Percentiles rank a stretch among this genome's conserved stretches.
Evolutionary conservation across 1,140 invertebrate species (phyloP).

Genomic region (Lepidurus apus): DNA sequence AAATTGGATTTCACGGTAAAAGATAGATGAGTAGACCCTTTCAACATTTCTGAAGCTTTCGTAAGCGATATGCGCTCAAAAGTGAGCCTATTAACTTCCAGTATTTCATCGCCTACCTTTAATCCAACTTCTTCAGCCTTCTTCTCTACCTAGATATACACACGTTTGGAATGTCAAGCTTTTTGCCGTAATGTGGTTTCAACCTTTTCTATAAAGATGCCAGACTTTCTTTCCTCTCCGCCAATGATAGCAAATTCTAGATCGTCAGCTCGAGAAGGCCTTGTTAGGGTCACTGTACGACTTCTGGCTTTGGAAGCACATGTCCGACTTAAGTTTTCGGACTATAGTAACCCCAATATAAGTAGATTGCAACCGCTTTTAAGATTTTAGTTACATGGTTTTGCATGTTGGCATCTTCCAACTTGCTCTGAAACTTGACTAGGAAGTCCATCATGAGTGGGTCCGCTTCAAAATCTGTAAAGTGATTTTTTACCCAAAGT

Average conservation of each 20-base stretch:
- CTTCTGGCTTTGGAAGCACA: slow-evolving; percentile 92
- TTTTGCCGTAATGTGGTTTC: slow-evolving; percentile 25
- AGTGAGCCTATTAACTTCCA: slow-evolving; percentile 95
- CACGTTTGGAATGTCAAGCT: background rate
- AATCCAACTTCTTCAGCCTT: slow-evolving; percentile 93
- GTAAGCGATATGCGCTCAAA: slow-evolving; percentile 87
- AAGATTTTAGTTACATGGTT: slow-evolving; percentile 55
- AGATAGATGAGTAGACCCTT: slow-evolving; percentile 88
- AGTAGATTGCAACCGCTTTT: background rate
- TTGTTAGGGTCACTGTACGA: slow-evolving; percentile 80
- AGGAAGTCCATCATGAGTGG: slow-evolving; percentile 94
- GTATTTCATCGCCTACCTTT: slow-evolving; percentile 92
- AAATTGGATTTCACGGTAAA: slow-evolving; percentile 97
- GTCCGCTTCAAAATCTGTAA: slow-evolving; percentile 97
- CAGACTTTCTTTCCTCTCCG: slow-evolving; percentile 83
- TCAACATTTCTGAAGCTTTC: slow-evolving; percentile 84
- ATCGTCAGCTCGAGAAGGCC: slow-evolving; percentile 84
- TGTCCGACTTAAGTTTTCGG: slow-evolving; percentile 83
- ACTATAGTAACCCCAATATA: slow-evolving; percentile 34
- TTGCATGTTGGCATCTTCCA: slow-evolving; percentile 79
- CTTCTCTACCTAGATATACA: slow-evolving; percentile 61
- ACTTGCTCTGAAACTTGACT: slow-evolving; percentile 80
- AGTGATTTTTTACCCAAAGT: slow-evolving; percentile 99
- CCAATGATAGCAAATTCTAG: slow-evolving; percentile 89
- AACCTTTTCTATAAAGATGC: slow-evolving; percentile 92